Base-by-base conservation (phyloP, 2,888 invertebrate species). In the Melangyna quadrimaculata region DNA sequence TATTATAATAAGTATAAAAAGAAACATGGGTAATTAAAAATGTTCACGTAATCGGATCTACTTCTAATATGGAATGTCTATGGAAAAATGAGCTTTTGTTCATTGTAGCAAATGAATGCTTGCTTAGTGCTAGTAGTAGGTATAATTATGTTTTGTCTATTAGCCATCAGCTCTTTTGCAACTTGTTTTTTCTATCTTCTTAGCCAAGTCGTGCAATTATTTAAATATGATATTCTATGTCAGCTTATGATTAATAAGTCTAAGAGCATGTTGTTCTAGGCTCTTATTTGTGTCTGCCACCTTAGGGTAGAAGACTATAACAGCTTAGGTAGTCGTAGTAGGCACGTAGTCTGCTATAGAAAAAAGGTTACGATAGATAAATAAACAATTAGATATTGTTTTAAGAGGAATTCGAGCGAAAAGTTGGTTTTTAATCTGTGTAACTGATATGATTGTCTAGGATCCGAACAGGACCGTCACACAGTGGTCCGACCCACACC, bases 1-100 rank as follows among this genome's bases (percentile, higher is more conserved):
- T 81, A 75, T 81, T 81, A 74, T n/a, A n/a, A n/a, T n/a, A n/a
- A n/a, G n/a, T n/a, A 70, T 75, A 75, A 53, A 59, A 32, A 70
- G 45, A 75, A 71, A 71, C 70, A 74, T 69, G 79, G 69, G 74
- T 81, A 81, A 81, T 81, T 81, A 81, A 81, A 72, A 73, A 22
- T 48, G 40, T 48, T 48, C 32, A 29, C 48, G 81, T 81, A 81
- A 81, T 81, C 75, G 75, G 81, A 81, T 81, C 81, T 35, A 51
- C 55, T 51, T 63, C 7, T 32, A 12, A 10, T 35, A n/a, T n/a
- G n/a, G n/a, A 43, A 45, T 67, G 67, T 67, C 67, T 29, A n/a
- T n/a, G 78, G 63, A 69, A 71, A 48, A 65, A 51, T 71, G 65
- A 70, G 74, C 69, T 74, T 77, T 59, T 67, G 53, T 63, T 55